Conservation (phyloP, 2,797 vertebrate species). For the Gymnopithys bicolor region DNA sequence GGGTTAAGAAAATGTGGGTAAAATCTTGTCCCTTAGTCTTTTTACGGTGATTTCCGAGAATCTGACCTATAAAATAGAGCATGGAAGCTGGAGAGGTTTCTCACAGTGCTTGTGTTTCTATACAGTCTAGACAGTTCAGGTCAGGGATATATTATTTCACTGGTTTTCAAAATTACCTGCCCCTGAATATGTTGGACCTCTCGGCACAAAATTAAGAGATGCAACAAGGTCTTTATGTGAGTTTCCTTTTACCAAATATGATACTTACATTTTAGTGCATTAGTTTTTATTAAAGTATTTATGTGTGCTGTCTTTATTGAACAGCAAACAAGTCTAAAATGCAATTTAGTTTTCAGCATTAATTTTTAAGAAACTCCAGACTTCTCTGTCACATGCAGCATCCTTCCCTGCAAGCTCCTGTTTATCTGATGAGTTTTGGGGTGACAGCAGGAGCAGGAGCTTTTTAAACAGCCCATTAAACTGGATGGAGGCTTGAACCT, state of each 20-base stretch:
- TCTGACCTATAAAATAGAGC: not conserved
- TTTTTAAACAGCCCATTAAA: constrained; percentile 38
- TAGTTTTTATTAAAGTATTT: not conserved
- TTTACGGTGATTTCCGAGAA: not conserved
- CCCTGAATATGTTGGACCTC: not conserved
- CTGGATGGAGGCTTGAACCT: not conserved
- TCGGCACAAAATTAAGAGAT: not conserved
- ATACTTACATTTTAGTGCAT: not conserved
- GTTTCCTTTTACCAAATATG: not conserved
- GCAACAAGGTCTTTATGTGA: not conserved
- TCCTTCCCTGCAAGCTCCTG: not conserved
- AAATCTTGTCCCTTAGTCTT: not conserved
- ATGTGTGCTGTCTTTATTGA: not conserved
- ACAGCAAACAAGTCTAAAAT: not conserved
- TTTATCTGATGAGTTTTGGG: constrained; percentile 5
- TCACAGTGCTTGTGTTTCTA: not conserved
- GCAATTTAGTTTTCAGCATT: not conserved
- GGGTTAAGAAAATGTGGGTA: not conserved
- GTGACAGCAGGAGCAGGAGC: not conserved
- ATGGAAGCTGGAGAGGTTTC: not conserved
- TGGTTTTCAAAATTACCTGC: not conserved
- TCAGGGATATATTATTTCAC: not conserved
- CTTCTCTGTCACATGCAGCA: not conserved
- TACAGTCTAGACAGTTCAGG: not conserved
- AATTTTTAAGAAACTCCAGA: not conserved